Conservation (phyloP, 2,113 vertebrate species). For the Cochlearius cochlearius region DNA sequence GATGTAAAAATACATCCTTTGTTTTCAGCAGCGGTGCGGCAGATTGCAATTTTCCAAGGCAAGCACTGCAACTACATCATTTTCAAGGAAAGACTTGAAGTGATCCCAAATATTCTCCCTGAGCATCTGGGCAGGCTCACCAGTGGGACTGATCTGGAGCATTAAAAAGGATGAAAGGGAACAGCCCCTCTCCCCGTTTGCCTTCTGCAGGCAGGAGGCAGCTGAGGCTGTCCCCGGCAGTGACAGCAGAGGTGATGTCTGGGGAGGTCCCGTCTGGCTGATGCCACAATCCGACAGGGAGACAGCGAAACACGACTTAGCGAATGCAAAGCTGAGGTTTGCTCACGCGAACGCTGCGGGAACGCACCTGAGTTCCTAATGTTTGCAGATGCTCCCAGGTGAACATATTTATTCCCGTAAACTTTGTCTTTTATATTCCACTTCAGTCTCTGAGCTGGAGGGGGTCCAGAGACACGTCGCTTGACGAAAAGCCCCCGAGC, state of each 20-base stretch:
- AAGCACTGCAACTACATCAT: neutral
- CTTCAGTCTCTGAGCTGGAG: constrained; percentile 28
- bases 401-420: neutral
- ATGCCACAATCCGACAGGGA: neutral
- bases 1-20: neutral
- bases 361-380: neutral
- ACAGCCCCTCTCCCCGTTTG: neutral
- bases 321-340: neutral
- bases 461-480: constrained; percentile 12
- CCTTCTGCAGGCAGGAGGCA: neutral
- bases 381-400: neutral
- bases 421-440: neutral
- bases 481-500: neutral
- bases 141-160: neutral
- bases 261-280: neutral
- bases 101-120: neutral
- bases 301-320: neutral
- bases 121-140: neutral
- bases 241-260: neutral
- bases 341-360: neutral
- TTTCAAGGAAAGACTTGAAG: neutral
- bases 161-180: neutral
- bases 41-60: neutral
- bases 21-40: neutral
- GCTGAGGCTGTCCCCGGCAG: neutral